A percentile compares a stretch with the other conserved stretches of the same genome.
phyloP scores from a whole-genome alignment of 2,113 vertebrate genomes.

The Clarias macrocephalus region DNA sequence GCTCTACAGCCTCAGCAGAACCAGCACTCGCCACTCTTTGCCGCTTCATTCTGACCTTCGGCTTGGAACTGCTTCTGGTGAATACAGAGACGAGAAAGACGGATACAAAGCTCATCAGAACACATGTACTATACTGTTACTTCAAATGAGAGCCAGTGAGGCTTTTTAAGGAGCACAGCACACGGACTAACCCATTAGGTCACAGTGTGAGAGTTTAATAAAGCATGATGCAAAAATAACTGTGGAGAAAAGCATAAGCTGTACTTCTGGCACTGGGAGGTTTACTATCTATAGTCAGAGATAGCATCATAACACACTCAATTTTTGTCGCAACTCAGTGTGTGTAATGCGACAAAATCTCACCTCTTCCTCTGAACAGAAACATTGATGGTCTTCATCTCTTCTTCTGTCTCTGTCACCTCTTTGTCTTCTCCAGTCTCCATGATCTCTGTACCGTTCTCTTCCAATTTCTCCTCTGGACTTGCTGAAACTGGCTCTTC shows the following conservation, averaged over 20 bases:
- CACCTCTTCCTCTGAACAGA: slow-evolving; percentile 40
- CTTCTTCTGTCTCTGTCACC: background rate
- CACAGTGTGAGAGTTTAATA: background rate
- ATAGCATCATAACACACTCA: too few relatives aligned
- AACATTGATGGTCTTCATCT: slow-evolving; percentile 12
- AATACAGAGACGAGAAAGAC: slow-evolving; percentile 1
- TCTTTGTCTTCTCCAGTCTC: background rate
- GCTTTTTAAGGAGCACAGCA: background rate
- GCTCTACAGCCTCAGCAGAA: slow-evolving; percentile 36
- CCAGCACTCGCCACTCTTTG: slow-evolving; percentile 35
- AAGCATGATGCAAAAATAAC: background rate
- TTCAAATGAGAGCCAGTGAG: background rate
- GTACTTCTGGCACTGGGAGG: background rate
- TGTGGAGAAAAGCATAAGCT: background rate
- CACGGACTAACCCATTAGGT: background rate
- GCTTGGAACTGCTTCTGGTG: slow-evolving; percentile 22
- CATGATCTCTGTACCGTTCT: background rate
- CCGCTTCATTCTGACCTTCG: slow-evolving; percentile 36
- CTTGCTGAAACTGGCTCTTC: background rate
- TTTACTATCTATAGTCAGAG: background rate
- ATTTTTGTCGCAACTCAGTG: background rate
- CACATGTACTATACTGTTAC: background rate
- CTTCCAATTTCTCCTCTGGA: background rate
- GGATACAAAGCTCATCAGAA: background rate
- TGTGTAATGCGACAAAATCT: background rate